Conservation (phyloP, 1,140 invertebrate genomes). For the Monochamus saltuarius region DNA sequence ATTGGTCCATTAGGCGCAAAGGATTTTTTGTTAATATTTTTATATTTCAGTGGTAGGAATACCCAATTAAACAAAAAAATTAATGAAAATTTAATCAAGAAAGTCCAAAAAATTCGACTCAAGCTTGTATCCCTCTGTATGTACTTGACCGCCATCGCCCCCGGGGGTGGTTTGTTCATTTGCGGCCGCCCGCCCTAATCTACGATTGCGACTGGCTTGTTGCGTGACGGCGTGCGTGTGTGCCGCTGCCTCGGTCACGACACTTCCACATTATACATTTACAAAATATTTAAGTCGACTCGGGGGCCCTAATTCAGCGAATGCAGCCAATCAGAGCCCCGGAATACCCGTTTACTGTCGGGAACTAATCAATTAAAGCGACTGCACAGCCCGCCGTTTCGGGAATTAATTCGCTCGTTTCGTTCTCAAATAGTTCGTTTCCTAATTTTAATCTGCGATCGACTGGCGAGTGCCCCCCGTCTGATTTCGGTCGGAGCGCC, state of each 20-base stretch:
- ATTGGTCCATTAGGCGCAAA: too few species aligned
- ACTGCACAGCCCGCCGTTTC: background rate
- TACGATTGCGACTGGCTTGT: slow-evolving; percentile 32
- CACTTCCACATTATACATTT: slow-evolving; percentile 31
- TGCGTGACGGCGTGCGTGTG: slow-evolving; percentile 32
- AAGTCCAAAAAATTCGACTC: too few species aligned
- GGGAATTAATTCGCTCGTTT: background rate
- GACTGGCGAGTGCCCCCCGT: too few species aligned
- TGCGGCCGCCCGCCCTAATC: slow-evolving; percentile 22
- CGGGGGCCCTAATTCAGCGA: slow-evolving; percentile 15
- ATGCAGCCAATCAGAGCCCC: background rate
- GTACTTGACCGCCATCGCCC: slow-evolving; percentile 2
- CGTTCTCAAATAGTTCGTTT: too few species aligned
- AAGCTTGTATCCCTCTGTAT: background rate
- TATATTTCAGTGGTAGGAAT: too few species aligned
- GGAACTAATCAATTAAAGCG: background rate
- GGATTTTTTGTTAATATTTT: too few species aligned
- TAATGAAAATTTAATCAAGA: too few species aligned
- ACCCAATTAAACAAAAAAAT: too few species aligned
- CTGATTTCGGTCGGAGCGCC: too few species aligned
- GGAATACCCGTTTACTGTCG: background rate
- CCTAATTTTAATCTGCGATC: too few species aligned
- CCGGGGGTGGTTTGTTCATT: slow-evolving; percentile 21
- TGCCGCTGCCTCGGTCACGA: slow-evolving; percentile 29
- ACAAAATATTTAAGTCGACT: slow-evolving; percentile 29